These are phyloP conservation scores for Eupristina koningsbergeri DNA, from an alignment of 1,140 invertebrate species.

Conservation along the genomic window DNA sequence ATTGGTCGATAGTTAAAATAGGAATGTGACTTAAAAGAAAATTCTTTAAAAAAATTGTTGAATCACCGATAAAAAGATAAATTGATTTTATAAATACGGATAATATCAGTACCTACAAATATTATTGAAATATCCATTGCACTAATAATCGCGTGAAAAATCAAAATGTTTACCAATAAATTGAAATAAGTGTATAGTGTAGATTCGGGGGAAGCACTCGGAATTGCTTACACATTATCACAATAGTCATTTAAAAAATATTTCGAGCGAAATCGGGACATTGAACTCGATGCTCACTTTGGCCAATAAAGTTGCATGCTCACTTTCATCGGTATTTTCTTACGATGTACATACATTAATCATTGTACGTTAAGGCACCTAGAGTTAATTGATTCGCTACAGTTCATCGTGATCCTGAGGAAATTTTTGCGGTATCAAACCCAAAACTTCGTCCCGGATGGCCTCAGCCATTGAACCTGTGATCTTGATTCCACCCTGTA, in stretches of 20 bases:
- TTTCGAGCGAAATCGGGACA: neutral
- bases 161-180: neutral
- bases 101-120: neutral
- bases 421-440: constrained; percentile 13
- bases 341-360: neutral
- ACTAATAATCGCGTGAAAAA: neutral
- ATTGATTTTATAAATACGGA: neutral
- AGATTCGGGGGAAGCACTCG: neutral
- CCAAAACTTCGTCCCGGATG: constrained; percentile 50
- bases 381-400: constrained; percentile 26
- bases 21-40: neutral
- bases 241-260: constrained; percentile 34
- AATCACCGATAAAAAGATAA: neutral
- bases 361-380: neutral
- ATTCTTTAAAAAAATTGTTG: neutral
- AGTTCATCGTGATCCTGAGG: constrained; percentile 54
- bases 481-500: constrained; percentile 52
- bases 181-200: neutral
- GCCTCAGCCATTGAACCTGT: constrained; percentile 48
- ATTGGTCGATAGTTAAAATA: neutral
- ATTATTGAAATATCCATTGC: neutral
- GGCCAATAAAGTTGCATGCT: neutral
- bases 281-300: constrained; percentile 13
- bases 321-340: constrained; percentile 10
- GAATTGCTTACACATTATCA: constrained; percentile 14